Evolutionary conservation across 2,797 vertebrate species (phyloP), one percentile per base, ranked within the genome.

Genomic region (Pseudochirops cupreus): DNA sequence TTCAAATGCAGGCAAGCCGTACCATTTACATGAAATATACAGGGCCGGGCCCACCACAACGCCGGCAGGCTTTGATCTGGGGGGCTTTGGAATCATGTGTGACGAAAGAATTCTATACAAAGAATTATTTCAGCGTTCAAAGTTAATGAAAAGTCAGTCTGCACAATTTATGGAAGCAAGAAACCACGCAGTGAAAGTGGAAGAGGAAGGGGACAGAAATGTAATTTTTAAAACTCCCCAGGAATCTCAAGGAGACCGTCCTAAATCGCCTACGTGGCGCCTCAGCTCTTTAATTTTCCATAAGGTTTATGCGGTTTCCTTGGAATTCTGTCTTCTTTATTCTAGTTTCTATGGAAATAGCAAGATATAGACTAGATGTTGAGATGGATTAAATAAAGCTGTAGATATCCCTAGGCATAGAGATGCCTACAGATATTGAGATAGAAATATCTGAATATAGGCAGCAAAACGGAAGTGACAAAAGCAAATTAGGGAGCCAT

Each of bases 121-220:
- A 98, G 98, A 98, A 98, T 98, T 98, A 98, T 97, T 97, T 97
- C 98, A 97, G 97, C 96, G 93, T 98, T 98, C 97, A 46, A 92
- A 95, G 97, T 98, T 98, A 98, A 98, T 98, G 98, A 98, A 98
- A 98, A 98, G 96, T 95, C 98, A 98, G 97, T 96, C 98, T 13
- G 54, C 90, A 98, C 97, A 98, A 99, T 98, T 98, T 98, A 98
- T 98, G 97, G 97, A 98, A 97, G 95, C 94, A 96, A 98, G 91
- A 98, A 97, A 98, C 95, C 90, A 96, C 97, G 97, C 97, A 97
- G 97, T 97, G 33, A 95, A 96, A 58, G 6, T 16, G 54, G 91
- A 2, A 90, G 91, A 95, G 95, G 87, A 93, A 55, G 67, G 97
- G 96, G 56, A 97, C 98, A 98, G 98, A 97, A 96, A 87, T 87